Evolutionary conservation across 2,113 vertebrate species (phyloP).

Genomic region (Leptocoma aspasia): DNA sequence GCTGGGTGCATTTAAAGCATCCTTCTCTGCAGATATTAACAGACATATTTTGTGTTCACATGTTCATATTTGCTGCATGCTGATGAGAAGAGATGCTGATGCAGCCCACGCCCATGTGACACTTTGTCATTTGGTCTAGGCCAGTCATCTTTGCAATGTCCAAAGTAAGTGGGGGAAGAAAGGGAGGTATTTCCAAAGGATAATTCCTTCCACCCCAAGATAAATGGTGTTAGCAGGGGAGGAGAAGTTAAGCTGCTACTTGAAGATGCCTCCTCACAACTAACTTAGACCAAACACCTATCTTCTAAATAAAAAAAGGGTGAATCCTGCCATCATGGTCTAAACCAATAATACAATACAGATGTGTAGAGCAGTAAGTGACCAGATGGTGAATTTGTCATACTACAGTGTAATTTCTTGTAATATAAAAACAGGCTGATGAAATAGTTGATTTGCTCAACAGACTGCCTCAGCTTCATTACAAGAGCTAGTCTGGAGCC

Average conservation of each 20-base stretch:
- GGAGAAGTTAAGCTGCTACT: neutral
- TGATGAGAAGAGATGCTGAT: neutral
- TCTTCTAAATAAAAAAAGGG: neutral
- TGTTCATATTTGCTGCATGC: neutral
- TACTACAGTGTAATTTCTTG: neutral
- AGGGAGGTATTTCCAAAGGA: neutral
- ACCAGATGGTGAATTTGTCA: slow-evolving; percentile 28
- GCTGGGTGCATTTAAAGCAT: neutral
- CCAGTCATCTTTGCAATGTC: neutral
- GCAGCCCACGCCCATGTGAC: neutral
- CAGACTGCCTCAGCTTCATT: neutral
- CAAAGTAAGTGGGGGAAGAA: neutral
- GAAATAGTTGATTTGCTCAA: slow-evolving; percentile 18
- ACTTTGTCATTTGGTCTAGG: neutral
- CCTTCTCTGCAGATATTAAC: neutral
- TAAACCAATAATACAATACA: neutral
- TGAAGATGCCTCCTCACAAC: neutral
- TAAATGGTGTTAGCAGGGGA: neutral
- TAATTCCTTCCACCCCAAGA: neutral
- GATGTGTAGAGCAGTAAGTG: neutral
- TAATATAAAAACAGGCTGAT: slow-evolving; percentile 7
- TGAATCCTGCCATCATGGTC: neutral
- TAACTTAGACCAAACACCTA: neutral
- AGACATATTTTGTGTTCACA: neutral
- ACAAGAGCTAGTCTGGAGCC: slow-evolving; percentile 5